A percentile compares a stretch with the other conserved stretches of the same genome.
These are phyloP conservation scores for Panthera leo DNA, from an alignment of 2,113 vertebrate genomes.

Conservation along the genomic window DNA sequence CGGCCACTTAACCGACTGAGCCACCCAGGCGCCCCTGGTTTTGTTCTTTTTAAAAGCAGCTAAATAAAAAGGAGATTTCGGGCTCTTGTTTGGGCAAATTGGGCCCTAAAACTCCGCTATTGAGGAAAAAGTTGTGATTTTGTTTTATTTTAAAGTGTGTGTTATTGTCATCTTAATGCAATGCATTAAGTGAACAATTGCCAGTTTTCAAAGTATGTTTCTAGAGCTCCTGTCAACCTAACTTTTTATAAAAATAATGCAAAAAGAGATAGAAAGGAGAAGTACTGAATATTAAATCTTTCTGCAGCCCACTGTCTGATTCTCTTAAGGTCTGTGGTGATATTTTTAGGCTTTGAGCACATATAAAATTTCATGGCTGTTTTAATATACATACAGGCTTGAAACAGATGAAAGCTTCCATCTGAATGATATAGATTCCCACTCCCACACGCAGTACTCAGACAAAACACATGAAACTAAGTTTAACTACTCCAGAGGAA, in stretches of 20 bases:
- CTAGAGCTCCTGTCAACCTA: constrained; percentile 17
- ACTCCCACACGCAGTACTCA: constrained; percentile 73
- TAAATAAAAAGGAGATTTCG: constrained; percentile 30
- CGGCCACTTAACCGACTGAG: too few species aligned
- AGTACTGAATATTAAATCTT: constrained; percentile 68
- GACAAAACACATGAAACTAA: constrained; percentile 81
- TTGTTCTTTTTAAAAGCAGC: neutral
- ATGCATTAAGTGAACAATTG: constrained; percentile 20
- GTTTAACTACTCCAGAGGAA: constrained; percentile 79
- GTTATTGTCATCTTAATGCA: constrained; percentile 41
- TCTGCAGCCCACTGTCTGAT: constrained; percentile 65
- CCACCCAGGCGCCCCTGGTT: neutral
- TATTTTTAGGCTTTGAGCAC: constrained; percentile 75
- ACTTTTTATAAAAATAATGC: constrained; percentile 54
- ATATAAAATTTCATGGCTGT: constrained; percentile 75
- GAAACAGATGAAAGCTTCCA: constrained; percentile 76
- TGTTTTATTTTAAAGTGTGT: constrained; percentile 18
- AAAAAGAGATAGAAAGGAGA: constrained; percentile 58
- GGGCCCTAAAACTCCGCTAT: neutral
- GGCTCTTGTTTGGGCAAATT: neutral
- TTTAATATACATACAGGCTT: constrained; percentile 76
- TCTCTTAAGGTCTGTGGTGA: constrained; percentile 69
- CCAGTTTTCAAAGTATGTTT: constrained; percentile 48
- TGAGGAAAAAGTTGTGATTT: constrained; percentile 4
- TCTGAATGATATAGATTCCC: constrained; percentile 77